Percentiles rank a stretch among this genome's conserved stretches.
These are phyloP conservation scores for Andrena camellia DNA, from an alignment of 2,888 invertebrate genomes.

Conservation along the genomic window DNA sequence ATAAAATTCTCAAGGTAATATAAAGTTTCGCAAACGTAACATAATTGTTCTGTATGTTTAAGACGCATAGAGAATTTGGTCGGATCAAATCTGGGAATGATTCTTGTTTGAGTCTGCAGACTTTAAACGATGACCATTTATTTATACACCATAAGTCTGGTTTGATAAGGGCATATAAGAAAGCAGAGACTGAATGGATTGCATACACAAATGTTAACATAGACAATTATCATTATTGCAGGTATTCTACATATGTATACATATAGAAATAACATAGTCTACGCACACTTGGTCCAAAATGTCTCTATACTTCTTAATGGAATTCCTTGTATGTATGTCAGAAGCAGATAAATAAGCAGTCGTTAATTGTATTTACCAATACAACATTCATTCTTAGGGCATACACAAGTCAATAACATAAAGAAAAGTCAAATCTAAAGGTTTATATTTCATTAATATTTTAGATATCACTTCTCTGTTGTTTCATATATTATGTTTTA, in stretches of 20 bases:
- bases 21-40: neutral
- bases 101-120: slow-evolving; percentile 88
- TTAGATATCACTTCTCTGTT: too few relatives aligned
- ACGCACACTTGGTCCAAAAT: neutral
- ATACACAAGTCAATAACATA: too few relatives aligned
- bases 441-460: too few relatives aligned
- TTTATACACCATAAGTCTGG: slow-evolving; percentile 92
- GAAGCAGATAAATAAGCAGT: too few relatives aligned
- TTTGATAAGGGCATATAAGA: slow-evolving; percentile 88
- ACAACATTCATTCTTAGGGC: too few relatives aligned
- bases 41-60: slow-evolving; percentile 77
- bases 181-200: slow-evolving; percentile 87
- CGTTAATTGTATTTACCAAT: too few relatives aligned
- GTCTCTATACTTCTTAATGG: neutral
- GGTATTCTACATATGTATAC: slow-evolving; percentile 80
- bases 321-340: too few relatives aligned
- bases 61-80: slow-evolving; percentile 89
- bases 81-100: slow-evolving; percentile 86
- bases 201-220: slow-evolving; percentile 87
- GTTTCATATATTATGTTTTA: too few relatives aligned
- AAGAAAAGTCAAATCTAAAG: too few relatives aligned
- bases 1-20: neutral
- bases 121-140: slow-evolving; percentile 87
- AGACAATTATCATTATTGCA: slow-evolving; percentile 90
- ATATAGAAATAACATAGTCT: neutral